A percentile compares a stretch with the other conserved stretches of the same genome.
phyloP scores from a whole-genome alignment of 2,113 vertebrate genomes.

The Oreocharis arfaki region DNA sequence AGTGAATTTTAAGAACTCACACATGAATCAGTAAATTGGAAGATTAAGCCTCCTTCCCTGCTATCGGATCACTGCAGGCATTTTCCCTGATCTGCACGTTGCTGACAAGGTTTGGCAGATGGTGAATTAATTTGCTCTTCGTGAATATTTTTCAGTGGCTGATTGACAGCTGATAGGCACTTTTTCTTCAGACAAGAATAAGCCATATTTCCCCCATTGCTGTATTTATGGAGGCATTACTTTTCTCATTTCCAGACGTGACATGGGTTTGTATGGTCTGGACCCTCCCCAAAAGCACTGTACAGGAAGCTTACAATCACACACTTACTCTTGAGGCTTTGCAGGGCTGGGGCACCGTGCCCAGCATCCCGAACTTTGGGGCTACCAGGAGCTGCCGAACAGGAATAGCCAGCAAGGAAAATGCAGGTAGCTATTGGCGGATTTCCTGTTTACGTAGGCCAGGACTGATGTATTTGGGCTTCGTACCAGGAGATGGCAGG shows the following conservation, averaged over 20 bases:
- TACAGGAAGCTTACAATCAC: fast-evolving
- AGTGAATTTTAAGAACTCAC: not conserved
- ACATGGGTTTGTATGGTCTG: not conserved
- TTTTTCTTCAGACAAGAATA: not conserved
- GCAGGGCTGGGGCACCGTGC: not conserved
- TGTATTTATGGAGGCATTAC: not conserved
- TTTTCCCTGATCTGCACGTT: not conserved
- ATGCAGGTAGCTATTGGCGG: not conserved
- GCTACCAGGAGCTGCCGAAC: fast-evolving
- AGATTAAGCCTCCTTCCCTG: not conserved
- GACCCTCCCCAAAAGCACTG: not conserved
- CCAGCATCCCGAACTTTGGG: not conserved
- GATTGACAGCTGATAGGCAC: not conserved
- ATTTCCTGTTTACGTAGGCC: fast-evolving
- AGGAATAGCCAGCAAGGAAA: not conserved
- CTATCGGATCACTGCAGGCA: not conserved
- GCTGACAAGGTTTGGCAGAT: not conserved
- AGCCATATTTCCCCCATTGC: not conserved
- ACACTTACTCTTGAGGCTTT: not conserved
- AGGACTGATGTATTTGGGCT: not conserved
- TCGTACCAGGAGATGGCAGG: slow-evolving; percentile 58
- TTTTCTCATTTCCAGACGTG: not conserved
- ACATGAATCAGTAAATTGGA: not conserved
- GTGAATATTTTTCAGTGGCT: not conserved
- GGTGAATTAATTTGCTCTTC: not conserved